Conservation (phyloP, 1,140 invertebrate genomes). For the Drosophila truncata region DNA sequence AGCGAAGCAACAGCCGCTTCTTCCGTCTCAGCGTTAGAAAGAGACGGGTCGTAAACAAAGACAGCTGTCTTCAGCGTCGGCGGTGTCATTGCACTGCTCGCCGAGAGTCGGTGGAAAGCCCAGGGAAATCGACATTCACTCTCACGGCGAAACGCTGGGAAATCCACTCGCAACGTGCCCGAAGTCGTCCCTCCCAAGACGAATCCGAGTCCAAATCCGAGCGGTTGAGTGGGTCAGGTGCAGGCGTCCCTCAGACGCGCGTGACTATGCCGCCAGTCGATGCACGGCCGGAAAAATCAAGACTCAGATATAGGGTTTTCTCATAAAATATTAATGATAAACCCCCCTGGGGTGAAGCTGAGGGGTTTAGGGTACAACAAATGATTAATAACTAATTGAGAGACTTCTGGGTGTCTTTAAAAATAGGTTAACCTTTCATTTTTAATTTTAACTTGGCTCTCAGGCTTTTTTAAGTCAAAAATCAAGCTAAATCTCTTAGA, state of each 20-base stretch:
- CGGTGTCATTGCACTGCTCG: slow-evolving; percentile 75
- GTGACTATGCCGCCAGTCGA: slow-evolving; percentile 46
- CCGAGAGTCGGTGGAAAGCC: slow-evolving; percentile 42
- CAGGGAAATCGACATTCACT: background rate
- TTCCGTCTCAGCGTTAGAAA: slow-evolving; percentile 69
- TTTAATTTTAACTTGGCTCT: background rate
- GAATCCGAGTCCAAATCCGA: slow-evolving; percentile 6
- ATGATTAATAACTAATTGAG: background rate
- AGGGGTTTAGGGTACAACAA: background rate
- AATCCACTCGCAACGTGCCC: slow-evolving; percentile 49
- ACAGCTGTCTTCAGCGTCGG: slow-evolving; percentile 65
- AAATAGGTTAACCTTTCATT: background rate
- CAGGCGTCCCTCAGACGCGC: slow-evolving; percentile 58
- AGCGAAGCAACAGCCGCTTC: slow-evolving; percentile 51
- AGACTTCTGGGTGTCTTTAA: background rate
- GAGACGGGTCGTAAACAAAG: slow-evolving; percentile 84
- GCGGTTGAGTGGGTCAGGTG: slow-evolving; percentile 72
- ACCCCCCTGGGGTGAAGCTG: background rate
- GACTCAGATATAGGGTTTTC: background rate
- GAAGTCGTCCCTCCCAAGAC: slow-evolving; percentile 3
- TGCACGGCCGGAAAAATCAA: background rate
- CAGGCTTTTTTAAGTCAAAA: background rate
- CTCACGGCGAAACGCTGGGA: slow-evolving; percentile 2
- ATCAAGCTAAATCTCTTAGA: background rate
- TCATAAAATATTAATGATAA: slow-evolving; percentile 1